A percentile compares a stretch with the other conserved stretches of the same genome.
Evolutionary conservation across 2,113 vertebrate genomes (phyloP).

Genomic region (Perca schrenkii): DNA sequence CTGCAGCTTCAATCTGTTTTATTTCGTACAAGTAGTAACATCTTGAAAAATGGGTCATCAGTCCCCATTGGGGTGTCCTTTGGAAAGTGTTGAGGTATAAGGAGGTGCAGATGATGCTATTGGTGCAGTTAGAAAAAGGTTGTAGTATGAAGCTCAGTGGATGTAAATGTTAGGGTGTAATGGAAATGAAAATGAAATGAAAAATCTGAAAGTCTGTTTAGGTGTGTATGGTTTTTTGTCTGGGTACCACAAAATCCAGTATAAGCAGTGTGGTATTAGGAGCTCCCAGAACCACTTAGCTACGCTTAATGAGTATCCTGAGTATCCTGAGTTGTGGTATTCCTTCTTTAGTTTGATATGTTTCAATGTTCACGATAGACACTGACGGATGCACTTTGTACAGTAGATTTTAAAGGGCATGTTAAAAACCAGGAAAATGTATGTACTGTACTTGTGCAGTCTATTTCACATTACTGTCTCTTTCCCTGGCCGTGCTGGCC

Average conservation of each 20-base stretch:
- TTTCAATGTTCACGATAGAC: not conserved
- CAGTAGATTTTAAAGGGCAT: not conserved
- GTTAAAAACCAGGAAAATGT: not conserved
- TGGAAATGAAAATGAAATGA: constrained; percentile 6
- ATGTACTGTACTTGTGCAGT: not conserved
- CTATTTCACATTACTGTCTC: too few relatives aligned
- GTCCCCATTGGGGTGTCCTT: not conserved
- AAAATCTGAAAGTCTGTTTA: not conserved
- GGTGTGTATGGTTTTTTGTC: not conserved
- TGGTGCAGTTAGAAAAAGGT: not conserved
- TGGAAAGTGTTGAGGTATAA: not conserved
- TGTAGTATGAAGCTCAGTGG: too few relatives aligned
- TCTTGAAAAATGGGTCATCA: not conserved
- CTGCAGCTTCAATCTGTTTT: not conserved
- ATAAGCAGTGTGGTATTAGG: not conserved
- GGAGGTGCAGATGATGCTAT: not conserved
- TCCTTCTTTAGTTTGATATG: not conserved
- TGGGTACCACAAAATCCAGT: not conserved
- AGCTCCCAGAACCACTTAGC: not conserved
- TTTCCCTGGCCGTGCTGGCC: too few relatives aligned
- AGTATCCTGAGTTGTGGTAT: not conserved
- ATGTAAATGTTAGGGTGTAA: too few relatives aligned
- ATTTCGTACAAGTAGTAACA: too few relatives aligned
- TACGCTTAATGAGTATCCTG: not conserved
- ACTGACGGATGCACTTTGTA: not conserved